Base-by-base conservation (phyloP, 2,888 invertebrate genomes). In the Spodoptera exigua region DNA sequence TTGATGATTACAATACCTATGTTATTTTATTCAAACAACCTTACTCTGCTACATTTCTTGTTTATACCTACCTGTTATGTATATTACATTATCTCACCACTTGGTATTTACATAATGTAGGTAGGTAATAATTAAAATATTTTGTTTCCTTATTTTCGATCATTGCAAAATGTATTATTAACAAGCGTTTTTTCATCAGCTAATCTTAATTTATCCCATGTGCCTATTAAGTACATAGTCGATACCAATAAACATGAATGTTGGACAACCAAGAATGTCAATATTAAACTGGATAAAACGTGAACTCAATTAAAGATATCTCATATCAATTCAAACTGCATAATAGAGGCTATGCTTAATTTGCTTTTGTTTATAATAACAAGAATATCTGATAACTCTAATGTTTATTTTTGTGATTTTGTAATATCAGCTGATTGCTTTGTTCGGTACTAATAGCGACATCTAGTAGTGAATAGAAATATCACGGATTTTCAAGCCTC, bases 381-480 rank as follows among this genome's bases (percentile, higher is more conserved):
- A 41, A 17, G 46, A 41, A 13, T 45, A 14, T 27, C 11, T 40
- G 61, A 17, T 47, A 34, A 1, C 48, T 34, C 32, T n/a, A 45
- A 9, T 67, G 17, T 68, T 58, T 61, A 16, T 61, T 61, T 60
- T 68, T 21, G 16, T 16, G 11, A 12, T 9, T 41, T 4, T 10
- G 35, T 32, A 35, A 14, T 32, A 17, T 49, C 62, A 45, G 46
- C 14, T 35, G 16, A 34, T 27, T 21, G 1, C 7, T 16, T 32
- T 27, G 27, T 27, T 27, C 9, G 5, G 27, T 27, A 34, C 7
- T n/a, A 0, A 10, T 55, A 62, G 12, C 72, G 81, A 74, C 85
- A 84, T 82, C 89, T 88, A 40, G 65, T 64, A 55, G 17, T 17
- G 54, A 84, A 47, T 81, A 79, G 84, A 46, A 45, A 12, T 9